Evolutionary conservation across 2,113 vertebrate genomes (phyloP).

Genomic region (Campylomormyrus tamandua): DNA sequence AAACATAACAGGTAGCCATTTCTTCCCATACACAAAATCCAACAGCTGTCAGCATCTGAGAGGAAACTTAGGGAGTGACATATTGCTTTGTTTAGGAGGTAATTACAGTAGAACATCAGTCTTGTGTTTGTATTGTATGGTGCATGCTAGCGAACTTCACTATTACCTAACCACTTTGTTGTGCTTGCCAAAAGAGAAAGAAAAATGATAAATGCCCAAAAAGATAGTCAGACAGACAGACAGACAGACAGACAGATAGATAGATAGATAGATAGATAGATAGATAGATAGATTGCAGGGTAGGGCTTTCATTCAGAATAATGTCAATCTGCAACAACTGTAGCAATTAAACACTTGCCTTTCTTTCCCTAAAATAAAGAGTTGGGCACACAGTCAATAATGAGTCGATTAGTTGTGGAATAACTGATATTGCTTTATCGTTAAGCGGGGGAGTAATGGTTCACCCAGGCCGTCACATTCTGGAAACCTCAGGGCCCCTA

Average conservation of each 20-base stretch:
- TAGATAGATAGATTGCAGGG: not conserved
- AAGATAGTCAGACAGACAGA: not conserved
- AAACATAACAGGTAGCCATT: not conserved
- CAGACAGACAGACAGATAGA: not conserved
- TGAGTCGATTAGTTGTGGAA: constrained; percentile 2
- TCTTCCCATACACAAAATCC: not conserved
- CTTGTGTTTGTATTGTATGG: not conserved
- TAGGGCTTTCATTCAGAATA: not conserved
- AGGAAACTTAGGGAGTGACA: not conserved
- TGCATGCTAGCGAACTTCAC: not conserved
- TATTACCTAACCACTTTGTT: not conserved
- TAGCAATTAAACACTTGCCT: not conserved
- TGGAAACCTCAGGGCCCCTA: not conserved
- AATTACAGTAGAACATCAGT: not conserved
- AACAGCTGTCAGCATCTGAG: not conserved
- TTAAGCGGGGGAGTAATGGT: not conserved
- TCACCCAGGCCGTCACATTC: not conserved
- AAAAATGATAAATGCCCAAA: not conserved
- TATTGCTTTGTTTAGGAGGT: not conserved
- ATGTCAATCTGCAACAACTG: not conserved
- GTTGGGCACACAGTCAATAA: not conserved
- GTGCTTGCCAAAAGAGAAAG: not conserved
- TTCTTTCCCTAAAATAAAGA: not conserved
- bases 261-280: not conserved
- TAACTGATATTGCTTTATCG: not conserved